Evolutionary conservation across 2,797 vertebrate species (phyloP), one percentile per base, ranked within the genome.

Genomic region (Babyrousa celebensis): DNA sequence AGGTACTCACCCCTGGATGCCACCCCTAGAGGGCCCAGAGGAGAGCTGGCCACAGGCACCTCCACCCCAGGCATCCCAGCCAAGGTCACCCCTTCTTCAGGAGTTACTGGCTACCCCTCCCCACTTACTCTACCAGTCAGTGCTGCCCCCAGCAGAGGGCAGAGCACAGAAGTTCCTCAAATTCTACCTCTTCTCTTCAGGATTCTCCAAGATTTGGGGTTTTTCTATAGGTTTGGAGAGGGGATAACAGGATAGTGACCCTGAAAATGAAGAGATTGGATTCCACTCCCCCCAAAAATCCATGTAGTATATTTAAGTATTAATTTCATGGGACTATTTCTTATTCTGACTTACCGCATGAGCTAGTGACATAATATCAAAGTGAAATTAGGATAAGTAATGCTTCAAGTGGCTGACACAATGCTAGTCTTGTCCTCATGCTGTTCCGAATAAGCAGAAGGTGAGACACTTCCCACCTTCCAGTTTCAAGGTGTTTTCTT

Each of bases 21-120:
- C 97, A 97, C 93, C 96, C 48, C 95, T 94, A 94, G 94, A 67
- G 95, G 97, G 96, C 97, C 95, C n/a, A 97, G 96, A 97, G 97
- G 97, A 98, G 96, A 98, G 96, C 85, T 97, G 94, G 20, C 97
- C 98, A 94, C 98, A 14, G 0, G 97, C 93, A 94, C 92, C 96
- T 90, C 88, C 94, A 96, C 85, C 85, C 10, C 95, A 97, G 40
- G 96, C 88, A 80, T 97, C 96, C 93, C 95, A 96, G 97, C 93
- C 97, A 95, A 82, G 85, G 88, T 62, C 17, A n/a, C 11, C 29
- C 88, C 60, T 60, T 91, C 87, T 89, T 17, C 86, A 86, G 91
- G 89, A 83, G 84, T 92, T 80, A 36, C 5, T 2, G 3, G 77
- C 36, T 52, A 17, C 27, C 54, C 82, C 32, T 43, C 65, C 86